Evolutionary conservation across 2,113 vertebrate species (phyloP), one percentile per base, ranked within the genome.

Genomic region (Grantiella picta): DNA sequence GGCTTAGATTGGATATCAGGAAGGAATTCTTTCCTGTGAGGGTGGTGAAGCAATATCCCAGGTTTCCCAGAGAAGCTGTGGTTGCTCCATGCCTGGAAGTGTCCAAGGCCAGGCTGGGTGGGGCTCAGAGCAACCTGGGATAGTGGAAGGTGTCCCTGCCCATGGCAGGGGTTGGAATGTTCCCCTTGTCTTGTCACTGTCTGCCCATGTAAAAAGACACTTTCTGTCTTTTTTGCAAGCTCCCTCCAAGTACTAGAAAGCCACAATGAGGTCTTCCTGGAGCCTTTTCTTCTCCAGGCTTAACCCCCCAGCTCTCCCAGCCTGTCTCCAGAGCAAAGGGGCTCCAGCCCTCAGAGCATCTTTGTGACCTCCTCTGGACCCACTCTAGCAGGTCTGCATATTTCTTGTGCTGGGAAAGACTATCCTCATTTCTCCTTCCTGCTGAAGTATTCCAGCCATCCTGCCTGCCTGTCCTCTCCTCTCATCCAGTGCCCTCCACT

Each of bases 41-140:
- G 17, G 15, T 28, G 12, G 2, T 0, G 22, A 33, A 27, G 18
- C 8, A 7, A 35, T 90, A 54, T 14, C 21, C 61, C 17, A 69
- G 21, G 3, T 0, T 68, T 2, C 29, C 16, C 18, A 76, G 25
- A 61, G 40, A 23, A 76, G 31, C 15, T 76, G 47, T 61, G 63
- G 12, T 21, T 89, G 25, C 4, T 1, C 25, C 40, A 68, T 31
- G 25, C 8, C 35, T 54, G 40, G 47, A 35, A 76, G 29, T 33
- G 15, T 61, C 2, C 40, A 23, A 61, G 47, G 25, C 14, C 14
- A 35, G 29, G 29, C 0, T 61, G 54, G 47, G 53, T 0, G 0
- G 28, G 40, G 13, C 38, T 75, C 31, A 14, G 3, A 60, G 1
- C 13, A 75, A 4, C 4, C 14, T 82, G 61, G 21, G 2, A 2